Evolutionary conservation across 2,113 vertebrate species (phyloP), one percentile per base, ranked within the genome.

Genomic region (Equus quagga): DNA sequence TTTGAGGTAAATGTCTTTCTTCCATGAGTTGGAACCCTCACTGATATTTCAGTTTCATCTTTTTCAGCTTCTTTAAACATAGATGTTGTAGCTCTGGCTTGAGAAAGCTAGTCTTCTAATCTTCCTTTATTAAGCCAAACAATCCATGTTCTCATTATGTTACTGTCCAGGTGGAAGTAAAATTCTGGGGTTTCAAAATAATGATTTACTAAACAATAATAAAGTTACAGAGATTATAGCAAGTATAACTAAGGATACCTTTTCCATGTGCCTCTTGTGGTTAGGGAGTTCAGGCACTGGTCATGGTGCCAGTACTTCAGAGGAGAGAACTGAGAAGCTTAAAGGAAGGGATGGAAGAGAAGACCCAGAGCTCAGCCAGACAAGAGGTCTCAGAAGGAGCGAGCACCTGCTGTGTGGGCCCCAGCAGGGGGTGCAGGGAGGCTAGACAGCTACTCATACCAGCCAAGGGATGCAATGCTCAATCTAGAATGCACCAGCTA

Each of bases 261-360:
- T 96, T 56, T 98, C 97, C 60, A 90, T 82, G 91, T 98, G 91
- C 49, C 95, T 97, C 87, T 98, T 98, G 65, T 97, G 97, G 94
- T 90, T 98, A 82, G 46, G 96, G 95, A 93, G 91, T 98, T 85
- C 97, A 95, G 23, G 85, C 94, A 96, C 84, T 97, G 83, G 95
- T 97, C 93, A 96, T 97, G 95, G 81, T 92, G 58, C 65, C 72
- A 93, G 88, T 58, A 83, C 80, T 93, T 84, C 72, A 49, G 79
- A 84, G 65, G 36, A 69, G 10, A 87, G 49, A 69, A 81, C 70
- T 81, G 36, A 86, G 81, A 96, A 93, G 49, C 75, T 94, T 79
- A 64, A 95, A 80, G 83, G 60, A 90, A 90, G 41, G n/a, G 44
- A 33, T 81, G 31, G 75, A 86, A 76, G 54, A 84, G 46, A 62